Evolutionary conservation across 1,140 invertebrate species (phyloP), one percentile per base, ranked within the genome.

Genomic region (Dinoponera quadriceps): DNA sequence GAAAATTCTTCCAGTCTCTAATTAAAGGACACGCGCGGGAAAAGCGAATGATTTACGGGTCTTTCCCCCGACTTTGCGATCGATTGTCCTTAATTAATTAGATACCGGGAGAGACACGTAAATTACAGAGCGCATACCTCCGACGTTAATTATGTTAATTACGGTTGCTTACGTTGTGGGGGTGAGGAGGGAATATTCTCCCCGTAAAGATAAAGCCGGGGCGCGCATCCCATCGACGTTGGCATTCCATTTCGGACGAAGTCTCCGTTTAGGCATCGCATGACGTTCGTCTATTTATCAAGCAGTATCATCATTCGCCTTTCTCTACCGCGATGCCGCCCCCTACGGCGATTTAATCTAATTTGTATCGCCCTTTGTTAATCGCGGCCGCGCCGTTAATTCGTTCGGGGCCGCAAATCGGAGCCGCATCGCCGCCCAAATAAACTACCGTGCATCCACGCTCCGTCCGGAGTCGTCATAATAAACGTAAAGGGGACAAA

Each of bases 231-330:
- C 71, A 60, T 72, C 78, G 69, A 33, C 78, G 55, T 82, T 51
- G 55, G 77, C 81, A 86, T 91, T 88, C 83, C 83, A 88, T 89
- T 82, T 84, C 66, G 60, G 81, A 86, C 84, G 84, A 87, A 83
- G 83, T 85, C 84, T 85, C 86, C 90, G 90, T 94, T 94, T 93
- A 89, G 75, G 86, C 90, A 91, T 94, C 88, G 93, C 93, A 94
- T 94, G 93, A 93, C 89, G 91, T 90, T 91, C 91, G 90, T 93
- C 93, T 93, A 94, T 94, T 94, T 92, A 94, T 94, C 93, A 94
- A 93, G 83, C 88, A 90, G 92, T 92, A 94, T 94, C 93, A 94
- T 94, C 92, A 92, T 93, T 93, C 89, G 89, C 89, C 91, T 94
- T 93, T 93, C 91, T 90, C 83, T 87, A 84, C 84, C 85, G 84